Evolutionary conservation across 2,797 vertebrate genomes (phyloP).

Genomic region (Tiaroga cobitis): DNA sequence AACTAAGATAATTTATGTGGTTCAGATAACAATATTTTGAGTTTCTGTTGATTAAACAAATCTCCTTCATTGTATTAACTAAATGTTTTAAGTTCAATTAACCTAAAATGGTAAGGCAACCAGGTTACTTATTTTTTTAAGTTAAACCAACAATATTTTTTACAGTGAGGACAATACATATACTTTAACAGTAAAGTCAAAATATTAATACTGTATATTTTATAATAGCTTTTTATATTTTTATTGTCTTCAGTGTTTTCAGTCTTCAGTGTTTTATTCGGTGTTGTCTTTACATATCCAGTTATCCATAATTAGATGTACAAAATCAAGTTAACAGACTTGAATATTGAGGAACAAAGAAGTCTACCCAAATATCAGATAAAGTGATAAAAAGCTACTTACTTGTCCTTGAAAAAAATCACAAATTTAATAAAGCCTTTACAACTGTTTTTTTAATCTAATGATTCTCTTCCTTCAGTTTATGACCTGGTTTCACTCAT

Average conservation of each 20-base stretch:
- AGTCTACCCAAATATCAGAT: no score
- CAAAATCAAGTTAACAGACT: background rate
- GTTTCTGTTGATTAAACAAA: no score
- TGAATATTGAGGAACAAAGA: background rate
- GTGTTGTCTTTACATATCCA: background rate
- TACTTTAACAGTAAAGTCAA: background rate
- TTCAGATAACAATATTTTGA: no score
- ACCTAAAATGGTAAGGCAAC: no score
- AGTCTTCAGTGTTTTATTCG: background rate
- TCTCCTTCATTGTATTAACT: no score
- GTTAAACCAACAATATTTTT: no score
- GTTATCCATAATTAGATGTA: background rate
- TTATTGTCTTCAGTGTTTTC: no score
- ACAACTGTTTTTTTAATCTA: background rate
- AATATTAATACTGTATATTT: background rate
- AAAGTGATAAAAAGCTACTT: background rate
- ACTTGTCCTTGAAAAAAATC: no score
- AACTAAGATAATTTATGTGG: no score
- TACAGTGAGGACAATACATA: background rate
- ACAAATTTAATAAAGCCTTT: no score
- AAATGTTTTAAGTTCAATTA: no score
- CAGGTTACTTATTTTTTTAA: background rate
- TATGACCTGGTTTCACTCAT: background rate
- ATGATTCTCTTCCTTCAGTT: background rate
- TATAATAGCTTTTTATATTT: background rate